A percentile compares a stretch with the other conserved stretches of the same genome.
These are phyloP conservation scores for Eretmocerus hayati DNA, from an alignment of 2,888 invertebrate genomes.

Conservation along the genomic window DNA sequence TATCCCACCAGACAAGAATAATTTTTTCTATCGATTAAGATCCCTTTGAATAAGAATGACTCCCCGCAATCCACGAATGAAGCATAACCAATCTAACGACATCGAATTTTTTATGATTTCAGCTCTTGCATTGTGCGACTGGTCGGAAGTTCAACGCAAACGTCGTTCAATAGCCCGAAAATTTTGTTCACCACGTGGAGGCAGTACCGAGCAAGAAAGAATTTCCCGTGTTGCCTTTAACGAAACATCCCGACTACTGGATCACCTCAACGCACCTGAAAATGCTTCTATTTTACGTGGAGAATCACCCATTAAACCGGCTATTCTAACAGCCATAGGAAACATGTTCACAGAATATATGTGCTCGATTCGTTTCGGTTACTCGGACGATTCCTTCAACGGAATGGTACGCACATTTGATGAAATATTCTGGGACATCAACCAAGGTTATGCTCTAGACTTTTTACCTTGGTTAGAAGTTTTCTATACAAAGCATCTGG, in stretches of 20 bases:
- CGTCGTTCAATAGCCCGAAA: constrained; percentile 70
- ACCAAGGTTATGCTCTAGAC: constrained; percentile 80
- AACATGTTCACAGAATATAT: constrained; percentile 84
- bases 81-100: not conserved
- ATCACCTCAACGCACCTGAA: constrained; percentile 49
- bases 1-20: too few species aligned
- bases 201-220: constrained; percentile 63
- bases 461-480: constrained; percentile 77
- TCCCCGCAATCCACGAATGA: too few species aligned
- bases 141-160: constrained; percentile 75
- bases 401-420: constrained; percentile 68
- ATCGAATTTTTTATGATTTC: constrained; percentile 41
- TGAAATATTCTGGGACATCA: constrained; percentile 86
- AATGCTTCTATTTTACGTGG: constrained; percentile 34
- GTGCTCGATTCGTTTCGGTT: constrained; percentile 72
- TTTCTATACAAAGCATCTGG: constrained; percentile 63
- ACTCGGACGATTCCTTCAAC: constrained; percentile 62
- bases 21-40: too few species aligned
- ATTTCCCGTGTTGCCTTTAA: constrained; percentile 65
- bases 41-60: too few species aligned
- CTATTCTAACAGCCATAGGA: constrained; percentile 66
- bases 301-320: constrained; percentile 58
- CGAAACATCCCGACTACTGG: constrained; percentile 59
- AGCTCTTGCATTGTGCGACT: constrained; percentile 83
- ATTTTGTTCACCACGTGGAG: constrained; percentile 73